These are phyloP conservation scores for Vidua macroura DNA, from an alignment of 2,113 vertebrate species.

Conservation along the genomic window DNA sequence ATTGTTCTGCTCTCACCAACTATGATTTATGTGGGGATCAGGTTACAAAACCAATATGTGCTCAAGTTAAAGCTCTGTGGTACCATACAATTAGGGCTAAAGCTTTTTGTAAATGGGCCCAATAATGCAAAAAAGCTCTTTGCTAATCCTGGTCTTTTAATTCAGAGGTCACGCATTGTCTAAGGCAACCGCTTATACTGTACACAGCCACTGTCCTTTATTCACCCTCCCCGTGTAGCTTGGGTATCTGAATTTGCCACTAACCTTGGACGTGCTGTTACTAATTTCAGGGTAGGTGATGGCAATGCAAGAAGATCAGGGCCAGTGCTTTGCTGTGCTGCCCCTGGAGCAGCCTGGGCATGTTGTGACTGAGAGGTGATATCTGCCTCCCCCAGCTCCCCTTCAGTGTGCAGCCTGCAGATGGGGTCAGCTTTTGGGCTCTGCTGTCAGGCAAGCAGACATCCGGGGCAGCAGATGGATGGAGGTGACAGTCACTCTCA, in stretches of 20 bases:
- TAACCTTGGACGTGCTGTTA: slow-evolving; percentile 49
- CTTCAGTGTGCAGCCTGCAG: not conserved
- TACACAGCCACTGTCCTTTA: slow-evolving; percentile 22
- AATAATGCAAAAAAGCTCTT: slow-evolving; percentile 59
- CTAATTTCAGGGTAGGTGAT: slow-evolving; percentile 64
- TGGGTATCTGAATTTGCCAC: slow-evolving; percentile 41
- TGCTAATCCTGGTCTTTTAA: slow-evolving; percentile 51
- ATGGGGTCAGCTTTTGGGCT: slow-evolving; percentile 40
- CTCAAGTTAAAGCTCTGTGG: not conserved
- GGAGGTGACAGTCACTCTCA: slow-evolving; percentile 35
- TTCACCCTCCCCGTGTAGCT: slow-evolving; percentile 31
- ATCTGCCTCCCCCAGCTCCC: slow-evolving; percentile 26
- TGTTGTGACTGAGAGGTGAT: slow-evolving; percentile 40
- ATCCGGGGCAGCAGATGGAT: slow-evolving; percentile 6
- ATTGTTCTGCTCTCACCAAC: slow-evolving; percentile 13
- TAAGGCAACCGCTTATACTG: not conserved
- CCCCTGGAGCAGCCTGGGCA: slow-evolving; percentile 14
- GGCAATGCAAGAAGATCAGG: slow-evolving; percentile 52
- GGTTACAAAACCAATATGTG: slow-evolving; percentile 28
- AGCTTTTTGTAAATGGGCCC: slow-evolving; percentile 44
- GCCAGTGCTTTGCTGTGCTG: slow-evolving; percentile 17
- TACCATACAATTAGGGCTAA: slow-evolving; percentile 35
- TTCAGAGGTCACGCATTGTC: slow-evolving; percentile 49
- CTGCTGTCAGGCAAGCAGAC: slow-evolving; percentile 26
- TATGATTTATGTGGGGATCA: slow-evolving; percentile 29